Percentiles rank a stretch among this genome's conserved stretches.
phyloP scores from a whole-genome alignment of 2,888 invertebrate genomes.

The Stenchaetothrips biformis region DNA sequence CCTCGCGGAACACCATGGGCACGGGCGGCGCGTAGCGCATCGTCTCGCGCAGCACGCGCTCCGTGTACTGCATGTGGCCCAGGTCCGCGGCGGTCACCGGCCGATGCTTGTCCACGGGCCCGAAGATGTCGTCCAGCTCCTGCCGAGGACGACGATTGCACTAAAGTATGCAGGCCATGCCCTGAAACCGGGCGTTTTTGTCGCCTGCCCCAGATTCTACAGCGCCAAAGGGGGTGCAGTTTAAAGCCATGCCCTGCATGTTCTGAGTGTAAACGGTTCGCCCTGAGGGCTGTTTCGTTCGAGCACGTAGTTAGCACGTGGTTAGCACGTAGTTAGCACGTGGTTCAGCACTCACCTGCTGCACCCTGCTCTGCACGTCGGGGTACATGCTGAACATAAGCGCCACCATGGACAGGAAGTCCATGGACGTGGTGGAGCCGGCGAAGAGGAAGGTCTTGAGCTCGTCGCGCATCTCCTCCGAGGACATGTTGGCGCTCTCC shows the following conservation, averaged over 20 bases:
- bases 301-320: no score
- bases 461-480: background rate
- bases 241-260: no score
- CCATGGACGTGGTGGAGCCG: conserved; percentile 20
- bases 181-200: no score
- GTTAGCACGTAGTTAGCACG: no score
- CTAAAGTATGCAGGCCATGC: no score
- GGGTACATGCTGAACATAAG: conserved; percentile 11
- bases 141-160: background rate
- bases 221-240: no score
- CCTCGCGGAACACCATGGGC: background rate
- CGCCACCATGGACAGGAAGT: conserved; percentile 6
- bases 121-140: conserved; percentile 9
- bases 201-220: no score
- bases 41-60: conserved; percentile 8
- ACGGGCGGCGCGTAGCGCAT: conserved; percentile 13
- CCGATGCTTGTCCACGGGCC: background rate
- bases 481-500: background rate
- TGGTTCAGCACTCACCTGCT: background rate
- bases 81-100: background rate
- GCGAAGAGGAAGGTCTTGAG: conserved; percentile 20
- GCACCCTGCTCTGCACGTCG: background rate
- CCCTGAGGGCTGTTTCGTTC: no score
- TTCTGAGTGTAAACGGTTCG: no score
- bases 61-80: conserved; percentile 19